Evolutionary conservation across 2,888 invertebrate species (phyloP).

Genomic region (Eledone cirrhosa): DNA sequence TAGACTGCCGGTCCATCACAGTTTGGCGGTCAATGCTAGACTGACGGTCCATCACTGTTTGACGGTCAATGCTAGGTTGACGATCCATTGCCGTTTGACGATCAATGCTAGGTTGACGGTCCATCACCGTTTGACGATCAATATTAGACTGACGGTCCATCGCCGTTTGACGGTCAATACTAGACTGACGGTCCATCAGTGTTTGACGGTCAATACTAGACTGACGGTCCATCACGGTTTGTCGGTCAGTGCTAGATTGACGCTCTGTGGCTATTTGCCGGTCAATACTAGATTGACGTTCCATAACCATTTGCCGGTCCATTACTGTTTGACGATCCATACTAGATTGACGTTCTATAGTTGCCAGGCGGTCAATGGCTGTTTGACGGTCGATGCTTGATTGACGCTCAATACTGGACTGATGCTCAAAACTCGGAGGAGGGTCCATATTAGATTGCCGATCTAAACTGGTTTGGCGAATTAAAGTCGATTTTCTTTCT

Average conservation of each 20-base stretch:
- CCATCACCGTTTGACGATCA: background rate
- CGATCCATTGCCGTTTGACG: slow-evolving; percentile 3
- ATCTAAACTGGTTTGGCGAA: slow-evolving; percentile 21
- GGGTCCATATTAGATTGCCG: slow-evolving; percentile 17
- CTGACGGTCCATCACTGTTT: slow-evolving; percentile 7
- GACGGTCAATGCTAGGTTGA: slow-evolving; percentile 14
- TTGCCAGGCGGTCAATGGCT: background rate
- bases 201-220: background rate
- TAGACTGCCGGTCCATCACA: slow-evolving; percentile 3
- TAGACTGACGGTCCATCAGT: slow-evolving; percentile 8
- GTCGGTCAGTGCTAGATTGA: slow-evolving; percentile 5
- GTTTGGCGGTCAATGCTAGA: slow-evolving; percentile 21
- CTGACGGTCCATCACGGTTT: background rate
- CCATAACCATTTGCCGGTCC: background rate
- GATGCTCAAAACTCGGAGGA: background rate
- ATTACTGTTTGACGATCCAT: slow-evolving; percentile 7
- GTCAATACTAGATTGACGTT: slow-evolving; percentile 3
- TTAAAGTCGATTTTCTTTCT: slow-evolving; percentile 14
- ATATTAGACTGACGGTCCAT: background rate
- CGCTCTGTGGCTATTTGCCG: slow-evolving; percentile 1
- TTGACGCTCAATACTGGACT: slow-evolving; percentile 18
- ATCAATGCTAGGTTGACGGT: slow-evolving; percentile 14
- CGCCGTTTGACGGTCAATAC: background rate
- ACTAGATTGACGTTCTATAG: slow-evolving; percentile 10
- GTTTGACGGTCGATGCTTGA: background rate